Percentiles rank a stretch among this genome's conserved stretches.
These are phyloP conservation scores for Hypselothyrea guttata DNA, from an alignment of 2,888 invertebrate species.

Conservation along the genomic window DNA sequence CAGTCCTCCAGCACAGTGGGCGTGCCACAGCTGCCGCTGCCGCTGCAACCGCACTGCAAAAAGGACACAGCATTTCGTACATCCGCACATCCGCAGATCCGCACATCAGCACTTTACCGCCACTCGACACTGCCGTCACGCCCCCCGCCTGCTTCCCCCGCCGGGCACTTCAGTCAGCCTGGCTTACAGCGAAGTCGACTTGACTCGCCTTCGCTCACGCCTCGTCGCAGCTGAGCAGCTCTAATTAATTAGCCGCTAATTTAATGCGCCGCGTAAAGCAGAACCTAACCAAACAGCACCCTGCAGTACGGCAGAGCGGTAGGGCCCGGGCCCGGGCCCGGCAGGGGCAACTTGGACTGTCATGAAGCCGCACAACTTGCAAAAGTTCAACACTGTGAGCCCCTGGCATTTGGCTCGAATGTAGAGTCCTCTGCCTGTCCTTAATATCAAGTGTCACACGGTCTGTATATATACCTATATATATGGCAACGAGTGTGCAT, in stretches of 20 bases:
- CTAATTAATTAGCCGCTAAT: conserved; percentile 75
- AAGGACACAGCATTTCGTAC: conserved; percentile 8
- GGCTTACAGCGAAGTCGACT: conserved; percentile 9
- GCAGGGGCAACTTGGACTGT: too few relatives aligned
- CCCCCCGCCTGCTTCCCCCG: not conserved
- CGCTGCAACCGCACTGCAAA: not conserved
- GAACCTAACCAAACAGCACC: too few relatives aligned
- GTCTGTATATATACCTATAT: not conserved
- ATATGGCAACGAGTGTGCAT: not conserved
- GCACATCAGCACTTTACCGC: not conserved
- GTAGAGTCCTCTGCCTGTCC: not conserved
- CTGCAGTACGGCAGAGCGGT: not conserved
- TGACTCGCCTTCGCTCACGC: conserved; percentile 20
- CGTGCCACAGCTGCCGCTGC: not conserved
- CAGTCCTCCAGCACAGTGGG: conserved; percentile 27
- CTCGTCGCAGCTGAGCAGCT: conserved; percentile 34
- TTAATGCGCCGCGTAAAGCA: conserved; percentile 59
- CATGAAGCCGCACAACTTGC: too few relatives aligned
- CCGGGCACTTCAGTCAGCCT: conserved; percentile 3
- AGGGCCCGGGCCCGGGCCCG: too few relatives aligned
- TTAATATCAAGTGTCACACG: not conserved
- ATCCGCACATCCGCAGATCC: conserved; percentile 16
- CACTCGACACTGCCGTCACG: not conserved
- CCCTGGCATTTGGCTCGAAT: conserved; percentile 1
- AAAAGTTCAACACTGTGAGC: conserved; percentile 43